Evolutionary conservation across 2,113 vertebrate genomes (phyloP).

Genomic region (Mesitornis unicolor): DNA sequence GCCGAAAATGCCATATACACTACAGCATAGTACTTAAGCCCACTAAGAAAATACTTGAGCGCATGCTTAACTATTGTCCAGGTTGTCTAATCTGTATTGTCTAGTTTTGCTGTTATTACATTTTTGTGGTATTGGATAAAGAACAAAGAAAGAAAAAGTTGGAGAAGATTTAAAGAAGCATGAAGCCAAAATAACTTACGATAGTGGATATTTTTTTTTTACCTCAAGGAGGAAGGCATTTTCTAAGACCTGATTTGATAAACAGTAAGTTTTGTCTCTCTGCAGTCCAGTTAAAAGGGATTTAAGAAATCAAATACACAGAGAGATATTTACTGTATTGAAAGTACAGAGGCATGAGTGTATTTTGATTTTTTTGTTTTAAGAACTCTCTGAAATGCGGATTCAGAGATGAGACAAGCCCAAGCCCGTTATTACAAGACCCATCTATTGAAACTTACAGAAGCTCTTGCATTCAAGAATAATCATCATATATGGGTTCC

Average conservation of each 20-base stretch:
- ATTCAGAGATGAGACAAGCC: neutral
- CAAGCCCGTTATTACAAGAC: neutral
- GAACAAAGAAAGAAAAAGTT: slow-evolving; percentile 51
- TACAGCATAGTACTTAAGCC: neutral
- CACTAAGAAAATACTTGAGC: neutral
- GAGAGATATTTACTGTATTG: slow-evolving; percentile 19
- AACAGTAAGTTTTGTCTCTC: slow-evolving; percentile 60
- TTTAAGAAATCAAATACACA: slow-evolving; percentile 55
- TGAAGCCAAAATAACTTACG: slow-evolving; percentile 21
- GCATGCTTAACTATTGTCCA: slow-evolving; percentile 4
- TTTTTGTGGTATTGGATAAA: slow-evolving; percentile 62
- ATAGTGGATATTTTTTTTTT: neutral
- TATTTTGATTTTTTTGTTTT: neutral
- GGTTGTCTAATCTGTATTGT: slow-evolving; percentile 53
- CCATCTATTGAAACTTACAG: neutral
- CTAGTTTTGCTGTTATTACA: slow-evolving; percentile 54
- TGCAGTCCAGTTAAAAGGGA: slow-evolving; percentile 44
- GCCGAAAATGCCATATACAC: neutral
- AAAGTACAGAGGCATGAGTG: neutral
- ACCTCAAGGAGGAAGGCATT: slow-evolving; percentile 49
- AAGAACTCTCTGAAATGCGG: neutral
- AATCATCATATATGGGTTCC: neutral
- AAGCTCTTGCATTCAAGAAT: neutral
- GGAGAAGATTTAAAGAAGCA: slow-evolving; percentile 44
- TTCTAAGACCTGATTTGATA: slow-evolving; percentile 69